phyloP scores from a whole-genome alignment of 2,113 vertebrate species.

The Boulengeromyrus knoepffleri region DNA sequence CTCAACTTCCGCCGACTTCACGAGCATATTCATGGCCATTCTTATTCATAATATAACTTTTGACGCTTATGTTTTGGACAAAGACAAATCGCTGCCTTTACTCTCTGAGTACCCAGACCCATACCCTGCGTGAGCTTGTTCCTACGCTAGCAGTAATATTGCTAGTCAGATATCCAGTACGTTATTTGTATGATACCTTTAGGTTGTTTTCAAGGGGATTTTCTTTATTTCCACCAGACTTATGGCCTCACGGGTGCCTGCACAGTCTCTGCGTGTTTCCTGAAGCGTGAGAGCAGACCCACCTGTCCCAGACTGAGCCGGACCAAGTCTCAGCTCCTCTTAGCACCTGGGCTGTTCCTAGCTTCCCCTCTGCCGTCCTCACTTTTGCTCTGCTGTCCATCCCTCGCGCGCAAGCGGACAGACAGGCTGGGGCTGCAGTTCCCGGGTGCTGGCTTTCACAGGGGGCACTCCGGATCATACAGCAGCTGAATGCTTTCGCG shows the following conservation, averaged over 20 bases:
- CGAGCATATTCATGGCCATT: too few relatives aligned
- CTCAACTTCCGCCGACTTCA: too few relatives aligned
- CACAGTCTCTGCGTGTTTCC: not conserved
- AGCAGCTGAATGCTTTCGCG: slow-evolving; percentile 67
- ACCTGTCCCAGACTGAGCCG: not conserved
- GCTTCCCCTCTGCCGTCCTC: not conserved
- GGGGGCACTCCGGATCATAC: slow-evolving; percentile 50
- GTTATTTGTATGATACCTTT: not conserved
- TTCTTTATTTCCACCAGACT: not conserved
- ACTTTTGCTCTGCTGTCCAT: slow-evolving; percentile 32
- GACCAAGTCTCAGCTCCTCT: not conserved
- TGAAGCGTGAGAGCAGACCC: not conserved
- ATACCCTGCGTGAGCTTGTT: not conserved
- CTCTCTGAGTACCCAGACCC: not conserved
- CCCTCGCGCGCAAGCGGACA: not conserved
- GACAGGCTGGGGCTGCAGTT: slow-evolving; percentile 6
- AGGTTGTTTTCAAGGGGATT: not conserved
- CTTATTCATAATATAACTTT: not conserved
- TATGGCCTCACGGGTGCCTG: not conserved
- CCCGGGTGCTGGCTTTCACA: slow-evolving; percentile 24
- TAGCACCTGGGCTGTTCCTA: not conserved
- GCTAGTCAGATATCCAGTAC: not conserved
- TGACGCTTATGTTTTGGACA: not conserved
- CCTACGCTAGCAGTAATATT: not conserved
- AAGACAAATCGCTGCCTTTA: not conserved